Evolutionary conservation across 2,797 vertebrate genomes (phyloP).

Genomic region (Chrysolophus pictus): DNA sequence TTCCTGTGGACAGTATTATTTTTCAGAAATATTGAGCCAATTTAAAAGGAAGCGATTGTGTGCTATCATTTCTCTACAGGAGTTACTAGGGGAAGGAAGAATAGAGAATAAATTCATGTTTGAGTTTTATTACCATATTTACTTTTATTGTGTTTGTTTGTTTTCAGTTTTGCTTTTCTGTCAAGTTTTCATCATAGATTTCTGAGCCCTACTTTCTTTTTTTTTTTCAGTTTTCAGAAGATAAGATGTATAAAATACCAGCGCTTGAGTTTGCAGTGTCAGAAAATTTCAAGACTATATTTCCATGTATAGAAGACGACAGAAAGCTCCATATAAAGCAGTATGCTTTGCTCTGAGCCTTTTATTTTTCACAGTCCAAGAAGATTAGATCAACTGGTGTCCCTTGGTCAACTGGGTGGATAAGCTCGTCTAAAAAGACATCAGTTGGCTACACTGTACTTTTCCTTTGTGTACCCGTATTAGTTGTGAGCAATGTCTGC

Average conservation of each 20-base stretch:
- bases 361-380: background rate
- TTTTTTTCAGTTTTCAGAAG: background rate
- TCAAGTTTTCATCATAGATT: background rate
- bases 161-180: background rate
- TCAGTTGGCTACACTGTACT: background rate
- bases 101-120: background rate
- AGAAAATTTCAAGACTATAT: background rate
- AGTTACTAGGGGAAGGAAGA: background rate
- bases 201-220: fast-evolving
- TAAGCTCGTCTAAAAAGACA: background rate
- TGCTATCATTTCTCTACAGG: background rate
- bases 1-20: too few relatives aligned
- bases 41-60: background rate
- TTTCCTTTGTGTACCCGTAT: background rate
- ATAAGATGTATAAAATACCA: background rate
- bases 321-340: fast-evolving
- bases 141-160: background rate
- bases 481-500: background rate
- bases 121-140: background rate
- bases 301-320: background rate
- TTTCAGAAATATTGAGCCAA: background rate
- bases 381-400: background rate
- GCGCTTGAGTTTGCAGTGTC: background rate
- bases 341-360: fast-evolving
- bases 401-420: background rate